Base-by-base conservation (phyloP, 2,888 invertebrate genomes). In the Caenorhabditis drosophilae region DNA sequence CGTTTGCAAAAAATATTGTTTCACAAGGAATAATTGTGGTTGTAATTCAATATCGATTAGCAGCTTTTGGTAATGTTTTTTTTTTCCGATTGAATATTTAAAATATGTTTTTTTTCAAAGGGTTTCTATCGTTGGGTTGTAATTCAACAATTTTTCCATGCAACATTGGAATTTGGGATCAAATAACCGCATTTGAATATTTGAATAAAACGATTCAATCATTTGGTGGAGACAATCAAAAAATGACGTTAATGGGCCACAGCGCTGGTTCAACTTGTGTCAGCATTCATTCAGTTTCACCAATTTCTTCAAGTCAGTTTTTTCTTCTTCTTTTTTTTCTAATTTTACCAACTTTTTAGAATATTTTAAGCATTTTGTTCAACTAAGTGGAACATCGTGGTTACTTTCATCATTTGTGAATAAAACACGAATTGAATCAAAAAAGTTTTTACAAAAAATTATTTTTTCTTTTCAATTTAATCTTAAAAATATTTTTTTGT, bases 151-250 rank as follows among this genome's bases (percentile, higher is more conserved):
- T 44, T 1, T 46, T 63, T 40, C 58, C 64, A 3, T 64, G 64
- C n/a, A 64, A 64, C 25, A 22, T 64, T 1, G 64, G 64, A 7
- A 46, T 64, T n/a, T 64, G 58, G 58, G 64, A 64, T 46, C 48
- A 48, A 38, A 20, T 7, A 2, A 48, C 11, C 1, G 53, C 64
- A 6, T 58, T 64, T 40, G n/a, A 42, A 16, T 64, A 54, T 23
- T 42, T 58, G 18, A 58, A 64, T 27, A 16, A 36, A 22, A 58
- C 58, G 1, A 64, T 64, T n/a, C 11, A 3, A 2, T 49, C 51
- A 22, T 64, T 64, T 35, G 48, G 58, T 40, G 64, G 64, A 26
- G 47, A 64, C 23, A 4, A 44, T 2, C 25, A 35, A 4, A 38
- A 55, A n/a, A 58, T 64, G 54, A 64, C 64, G 15, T n/a, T 57